Percentiles rank a stretch among this genome's conserved stretches.
phyloP scores from a whole-genome alignment of 2,113 vertebrate species.

The Equus przewalskii region DNA sequence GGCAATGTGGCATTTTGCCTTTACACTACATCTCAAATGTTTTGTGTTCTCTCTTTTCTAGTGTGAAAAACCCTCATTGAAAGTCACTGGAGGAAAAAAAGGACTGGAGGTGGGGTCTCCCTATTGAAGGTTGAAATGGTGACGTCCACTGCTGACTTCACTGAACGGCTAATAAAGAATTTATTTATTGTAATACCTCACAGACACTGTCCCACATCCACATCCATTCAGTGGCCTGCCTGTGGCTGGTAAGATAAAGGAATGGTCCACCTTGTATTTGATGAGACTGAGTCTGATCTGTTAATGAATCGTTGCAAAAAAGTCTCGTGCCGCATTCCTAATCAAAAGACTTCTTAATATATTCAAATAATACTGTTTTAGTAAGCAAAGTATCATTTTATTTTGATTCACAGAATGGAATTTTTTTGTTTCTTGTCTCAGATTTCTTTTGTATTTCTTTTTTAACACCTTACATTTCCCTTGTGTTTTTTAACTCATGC shows the following conservation, averaged over 20 bases:
- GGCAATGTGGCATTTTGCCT: neutral
- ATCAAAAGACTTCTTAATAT: slow-evolving; percentile 61
- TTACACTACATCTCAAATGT: neutral
- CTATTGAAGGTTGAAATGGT: slow-evolving; percentile 43
- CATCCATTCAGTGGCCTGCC: too few relatives aligned
- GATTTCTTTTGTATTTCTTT: slow-evolving; percentile 85
- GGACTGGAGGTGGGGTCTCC: neutral
- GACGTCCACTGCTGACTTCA: slow-evolving; percentile 45
- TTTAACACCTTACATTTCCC: slow-evolving; percentile 76
- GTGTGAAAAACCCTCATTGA: slow-evolving; percentile 73
- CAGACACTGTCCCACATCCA: too few relatives aligned
- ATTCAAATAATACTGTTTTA: slow-evolving; percentile 84
- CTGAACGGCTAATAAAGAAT: too few relatives aligned
- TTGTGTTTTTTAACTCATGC: slow-evolving; percentile 82
- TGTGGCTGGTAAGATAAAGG: too few relatives aligned
- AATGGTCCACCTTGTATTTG: neutral
- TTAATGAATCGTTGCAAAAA: slow-evolving; percentile 54
- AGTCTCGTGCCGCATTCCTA: slow-evolving; percentile 47
- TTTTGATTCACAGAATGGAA: slow-evolving; percentile 75
- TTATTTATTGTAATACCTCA: too few relatives aligned
- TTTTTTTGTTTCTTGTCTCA: slow-evolving; percentile 81
- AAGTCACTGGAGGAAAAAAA: neutral
- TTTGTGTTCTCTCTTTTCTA: slow-evolving; percentile 46
- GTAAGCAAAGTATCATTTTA: slow-evolving; percentile 77
- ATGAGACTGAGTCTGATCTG: slow-evolving; percentile 64